Base-by-base conservation (phyloP, 2,113 vertebrate species). In the Tetrax tetrax region DNA sequence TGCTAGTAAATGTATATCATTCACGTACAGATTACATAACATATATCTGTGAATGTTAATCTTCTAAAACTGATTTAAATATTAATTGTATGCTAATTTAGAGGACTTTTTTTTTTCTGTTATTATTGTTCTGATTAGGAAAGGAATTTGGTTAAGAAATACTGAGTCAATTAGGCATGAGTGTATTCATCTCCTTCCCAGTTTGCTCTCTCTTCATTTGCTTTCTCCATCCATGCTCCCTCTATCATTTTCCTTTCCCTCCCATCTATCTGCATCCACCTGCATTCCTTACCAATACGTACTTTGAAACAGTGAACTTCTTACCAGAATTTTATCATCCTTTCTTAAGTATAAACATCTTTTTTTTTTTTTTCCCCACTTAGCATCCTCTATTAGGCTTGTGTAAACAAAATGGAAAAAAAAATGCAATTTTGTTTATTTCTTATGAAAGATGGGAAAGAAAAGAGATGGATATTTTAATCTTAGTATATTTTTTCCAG, bases 41-140 rank as follows among this genome's bases (percentile, higher is more conserved):
- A 50, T 47, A 33, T 43, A 64, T 61, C 77, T 79, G 61, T 84
- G 69, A 92, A 76, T 29, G 15, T 71, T 92, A 82, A 92, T 93
- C 88, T 82, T 87, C 65, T 65, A 72, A 6, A 87, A 35, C 24
- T 79, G 43, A 79, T 92, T 89, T 92, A 82, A 95, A 87, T 89
- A 95, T 95, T 87, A 91, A 84, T 90, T 89, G 41, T 48, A 13
- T 64, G 70, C 68, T 95, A 53, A 96, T 89, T 89, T 68, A 80
- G 33, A 43, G 7, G 13, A 27, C 4, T 56, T 1, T 1, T 75
- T 85, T 78, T 29, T 79, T 59, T 29, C 41, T 47, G 23, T 74
- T 90, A 10, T 64, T 93, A 50, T 93, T 87, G 65, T 75, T 87
- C 38, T 63, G 61, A 93, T 66, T 87, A 89, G 86, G 86, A 78